Base-by-base conservation (phyloP, 2,113 vertebrate species). In the Pyxicephalus adspersus region DNA sequence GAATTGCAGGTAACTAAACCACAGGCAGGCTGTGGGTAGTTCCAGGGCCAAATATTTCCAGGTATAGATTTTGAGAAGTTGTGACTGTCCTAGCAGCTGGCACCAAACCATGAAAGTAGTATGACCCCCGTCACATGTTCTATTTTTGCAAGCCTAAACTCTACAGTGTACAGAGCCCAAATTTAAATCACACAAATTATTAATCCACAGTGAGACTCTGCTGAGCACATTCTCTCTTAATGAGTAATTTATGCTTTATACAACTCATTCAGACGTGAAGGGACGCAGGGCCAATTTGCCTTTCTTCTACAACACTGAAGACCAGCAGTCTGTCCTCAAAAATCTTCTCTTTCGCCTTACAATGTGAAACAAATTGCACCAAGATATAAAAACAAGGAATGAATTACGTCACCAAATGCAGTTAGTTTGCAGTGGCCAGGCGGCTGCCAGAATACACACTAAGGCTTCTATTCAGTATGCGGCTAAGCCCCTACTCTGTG, bases 381-480 rank as follows among this genome's bases (percentile, higher is more conserved):
- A 23, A 16, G 22, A 58, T 65, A 51, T 77, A 50, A 58, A 67
- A 80, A n/a, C 19, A 58, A 50, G 55, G 50, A 29, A 19, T 64
- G 45, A 63, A 81, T 73, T 25, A 28, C 66, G 23, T 71, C 58
- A 64, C 67, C 26, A 73, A 73, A 81, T 23, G 31, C 63, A 64
- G 58, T 34, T 25, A 81, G 58, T 81, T 64, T 64, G 60, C 79
- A 31, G 29, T 22, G 31, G 18, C 17, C 19, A 60, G 51, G 38
- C n/a, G 4, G 58, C 45, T 73, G 79, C 68, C 58, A 73, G 68
- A 81, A 81, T 81, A 52, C 68, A 64, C 79, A 81, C 79, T 81
- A 72, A 81, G 79, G 68, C 28, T 51, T 81, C 68, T 64, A 81
- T 73, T 81, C 79, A 81, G 64, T 72, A 23, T 73, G 67, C 45